Evolutionary conservation across 2,888 invertebrate genomes (phyloP), one percentile per base, ranked within the genome.

Genomic region (Taenaris catops): DNA sequence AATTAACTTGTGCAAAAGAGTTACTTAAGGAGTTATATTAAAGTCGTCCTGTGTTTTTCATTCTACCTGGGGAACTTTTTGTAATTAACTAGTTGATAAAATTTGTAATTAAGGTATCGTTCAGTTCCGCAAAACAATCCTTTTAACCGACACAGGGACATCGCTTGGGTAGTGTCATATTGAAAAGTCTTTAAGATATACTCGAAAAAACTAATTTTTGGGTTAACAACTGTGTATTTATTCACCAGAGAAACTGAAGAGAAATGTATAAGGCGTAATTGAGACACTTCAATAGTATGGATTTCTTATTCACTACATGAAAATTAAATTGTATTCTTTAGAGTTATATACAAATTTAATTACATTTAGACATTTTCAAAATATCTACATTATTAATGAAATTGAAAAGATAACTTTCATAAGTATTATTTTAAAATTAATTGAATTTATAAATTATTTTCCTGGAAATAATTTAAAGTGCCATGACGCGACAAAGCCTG

Each of bases 71-170:
- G 8, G 10, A 18, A 32, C 24, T 25, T 32, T 32, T 32, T 18
- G 24, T 24, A 32, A 24, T 32, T 32, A 32, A 32, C 18, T 14
- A 17, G 11, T 32, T 32, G 8, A 24, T 25, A 32, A 32, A 32
- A 25, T 25, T 32, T 32, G 18, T 24, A 25, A 25, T 32, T 32
- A 32, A 9, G 9, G 24, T 18, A 9, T 32, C 11, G 11, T 24
- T 25, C 18, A 6, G 32, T 25, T 18, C 11, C 17, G 10, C 12
- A 8, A 3, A 5, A 25, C 17, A 11, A 18, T 32, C n/a, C 9
- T 23, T 23, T 10, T 16, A 11, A 3, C 6, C 10, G 24, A 18
- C 17, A 32, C 11, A 5, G 24, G 11, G 17, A 18, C 11, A 18
- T 32, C 11, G 18, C 12, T 25, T 19, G 19, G 18, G 11, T 24